Conservation (phyloP, 2,113 vertebrate genomes). For the Micronycteris hirsuta region DNA sequence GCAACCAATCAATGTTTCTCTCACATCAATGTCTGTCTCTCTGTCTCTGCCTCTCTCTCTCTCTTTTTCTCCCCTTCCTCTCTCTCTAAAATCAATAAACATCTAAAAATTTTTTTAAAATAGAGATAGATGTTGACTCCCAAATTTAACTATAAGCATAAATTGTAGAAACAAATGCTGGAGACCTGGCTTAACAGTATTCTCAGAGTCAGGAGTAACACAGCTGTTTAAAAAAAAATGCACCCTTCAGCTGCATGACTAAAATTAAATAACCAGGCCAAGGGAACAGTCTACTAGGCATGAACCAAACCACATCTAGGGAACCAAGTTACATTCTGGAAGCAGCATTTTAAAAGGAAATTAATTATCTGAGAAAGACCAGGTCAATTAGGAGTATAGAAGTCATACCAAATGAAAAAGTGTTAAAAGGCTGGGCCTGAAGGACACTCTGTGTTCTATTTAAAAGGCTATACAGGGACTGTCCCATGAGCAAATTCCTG, state of each 20-base stretch:
- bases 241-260: not conserved
- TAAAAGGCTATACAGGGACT: not conserved
- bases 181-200: not conserved
- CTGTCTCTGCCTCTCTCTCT: no score
- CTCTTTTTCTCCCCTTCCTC: no score
- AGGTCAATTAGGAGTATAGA: not conserved
- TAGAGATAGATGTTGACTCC: not conserved
- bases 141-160: not conserved
- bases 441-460: not conserved
- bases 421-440: not conserved
- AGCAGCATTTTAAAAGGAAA: constrained; percentile 17
- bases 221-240: not conserved
- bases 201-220: not conserved
- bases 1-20: no score
- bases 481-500: not conserved
- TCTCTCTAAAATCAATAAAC: no score
- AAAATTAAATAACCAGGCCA: constrained; percentile 35
- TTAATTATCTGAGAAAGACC: not conserved
- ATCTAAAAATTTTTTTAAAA: not conserved
- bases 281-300: not conserved
- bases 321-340: not conserved
- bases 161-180: not conserved
- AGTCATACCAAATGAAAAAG: not conserved
- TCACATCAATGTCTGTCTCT: no score
- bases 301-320: constrained; percentile 10